These are phyloP conservation scores for Paramisgurnus dabryanus DNA, from an alignment of 2,113 vertebrate species.

Conservation along the genomic window DNA sequence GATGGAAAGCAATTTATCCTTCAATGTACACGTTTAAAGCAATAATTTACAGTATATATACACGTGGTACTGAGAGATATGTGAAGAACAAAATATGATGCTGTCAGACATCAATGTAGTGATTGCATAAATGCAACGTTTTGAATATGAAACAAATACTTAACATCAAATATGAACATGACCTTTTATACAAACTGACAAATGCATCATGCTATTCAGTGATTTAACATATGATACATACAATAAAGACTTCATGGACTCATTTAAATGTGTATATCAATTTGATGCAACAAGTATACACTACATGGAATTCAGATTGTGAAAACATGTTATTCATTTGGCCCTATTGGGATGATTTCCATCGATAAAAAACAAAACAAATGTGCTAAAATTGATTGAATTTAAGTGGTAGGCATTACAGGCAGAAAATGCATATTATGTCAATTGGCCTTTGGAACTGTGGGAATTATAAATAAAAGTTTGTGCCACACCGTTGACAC, in stretches of 20 bases:
- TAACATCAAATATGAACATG: background rate
- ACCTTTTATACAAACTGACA: background rate
- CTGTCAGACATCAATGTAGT: constrained; percentile 17
- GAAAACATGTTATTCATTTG: background rate
- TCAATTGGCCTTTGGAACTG: background rate
- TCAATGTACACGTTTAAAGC: constrained; percentile 56
- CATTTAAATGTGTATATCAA: background rate
- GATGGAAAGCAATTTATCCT: constrained; percentile 56
- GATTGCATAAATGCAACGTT: constrained; percentile 6
- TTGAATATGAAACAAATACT: background rate
- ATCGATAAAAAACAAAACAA: background rate
- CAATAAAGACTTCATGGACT: background rate
- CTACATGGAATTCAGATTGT: background rate
- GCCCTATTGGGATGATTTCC: too few relatives aligned
- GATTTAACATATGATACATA: background rate
- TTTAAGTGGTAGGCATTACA: constrained; percentile 16
- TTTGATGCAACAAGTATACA: background rate
- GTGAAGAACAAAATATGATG: constrained; percentile 15
- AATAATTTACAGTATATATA: constrained; percentile 74
- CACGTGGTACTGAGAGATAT: constrained; percentile 56
- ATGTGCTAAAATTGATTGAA: background rate
- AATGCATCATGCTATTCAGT: constrained; percentile 3
- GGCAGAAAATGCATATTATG: background rate
- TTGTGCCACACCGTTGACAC: background rate
- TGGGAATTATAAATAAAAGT: background rate